These are phyloP conservation scores for Riparia riparia DNA, from an alignment of 2,113 vertebrate genomes.

Conservation along the genomic window DNA sequence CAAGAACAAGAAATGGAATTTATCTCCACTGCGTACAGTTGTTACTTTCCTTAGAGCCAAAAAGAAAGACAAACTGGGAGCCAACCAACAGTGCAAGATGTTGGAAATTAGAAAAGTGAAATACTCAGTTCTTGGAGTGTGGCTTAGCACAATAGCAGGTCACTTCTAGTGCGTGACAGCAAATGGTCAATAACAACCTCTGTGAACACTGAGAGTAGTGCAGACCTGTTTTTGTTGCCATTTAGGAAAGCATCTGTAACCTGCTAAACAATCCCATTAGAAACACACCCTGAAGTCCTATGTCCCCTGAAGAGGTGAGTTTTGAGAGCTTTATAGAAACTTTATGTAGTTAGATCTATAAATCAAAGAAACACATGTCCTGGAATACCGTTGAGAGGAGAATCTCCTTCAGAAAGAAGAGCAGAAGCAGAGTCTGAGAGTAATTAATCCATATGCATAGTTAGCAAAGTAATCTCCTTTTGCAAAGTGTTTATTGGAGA, in stretches of 20 bases:
- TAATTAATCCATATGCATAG: constrained; percentile 40
- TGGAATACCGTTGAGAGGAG: neutral
- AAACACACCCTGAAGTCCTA: neutral
- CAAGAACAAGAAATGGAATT: constrained; percentile 5
- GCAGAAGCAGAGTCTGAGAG: constrained; percentile 39
- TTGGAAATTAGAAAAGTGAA: neutral
- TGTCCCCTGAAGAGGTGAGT: neutral
- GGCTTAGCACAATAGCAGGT: constrained; percentile 8
- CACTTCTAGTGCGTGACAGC: neutral
- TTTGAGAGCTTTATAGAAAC: neutral
- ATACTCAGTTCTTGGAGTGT: neutral
- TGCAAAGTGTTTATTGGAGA: constrained; percentile 55
- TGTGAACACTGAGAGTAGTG: neutral
- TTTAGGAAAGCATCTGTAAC: neutral
- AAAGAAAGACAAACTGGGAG: constrained; percentile 6
- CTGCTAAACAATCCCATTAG: neutral
- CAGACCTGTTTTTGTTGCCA: neutral
- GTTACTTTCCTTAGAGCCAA: neutral
- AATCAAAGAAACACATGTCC: neutral
- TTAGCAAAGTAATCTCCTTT: constrained; percentile 50
- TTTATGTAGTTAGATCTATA: neutral
- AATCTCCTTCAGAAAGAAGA: constrained; percentile 24
- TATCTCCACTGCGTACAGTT: neutral
- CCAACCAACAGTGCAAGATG: neutral
- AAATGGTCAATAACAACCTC: neutral